phyloP scores from a whole-genome alignment of 2,888 invertebrate species.

The Harpalus rufipes region DNA sequence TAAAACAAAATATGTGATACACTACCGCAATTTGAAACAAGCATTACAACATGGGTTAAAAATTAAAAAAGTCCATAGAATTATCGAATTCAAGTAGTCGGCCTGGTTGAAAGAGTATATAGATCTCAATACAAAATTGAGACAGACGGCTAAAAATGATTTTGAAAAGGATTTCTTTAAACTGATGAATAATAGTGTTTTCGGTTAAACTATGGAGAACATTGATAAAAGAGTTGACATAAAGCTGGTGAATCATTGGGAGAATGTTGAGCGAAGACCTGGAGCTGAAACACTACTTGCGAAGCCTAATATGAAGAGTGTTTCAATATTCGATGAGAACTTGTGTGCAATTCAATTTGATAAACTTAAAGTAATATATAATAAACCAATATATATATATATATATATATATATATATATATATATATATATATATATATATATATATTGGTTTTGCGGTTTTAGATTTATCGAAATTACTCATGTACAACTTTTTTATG shows the following conservation, averaged over 20 bases:
- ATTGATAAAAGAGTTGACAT: conserved; percentile 70
- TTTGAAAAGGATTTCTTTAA: conserved; percentile 71
- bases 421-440: no score
- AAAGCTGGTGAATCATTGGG: conserved; percentile 33
- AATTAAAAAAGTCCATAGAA: conserved; percentile 72
- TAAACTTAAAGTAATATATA: conserved; percentile 30
- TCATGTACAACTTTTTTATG: conserved; percentile 16
- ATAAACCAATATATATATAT: no score
- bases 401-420: no score
- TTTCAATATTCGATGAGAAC: conserved; percentile 16
- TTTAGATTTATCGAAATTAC: conserved; percentile 15
- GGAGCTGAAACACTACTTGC: conserved; percentile 7
- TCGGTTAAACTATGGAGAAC: conserved; percentile 74
- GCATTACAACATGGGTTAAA: conserved; percentile 70
- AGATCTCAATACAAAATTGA: conserved; percentile 73
- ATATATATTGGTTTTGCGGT: conserved; percentile 14
- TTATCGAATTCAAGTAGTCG: conserved; percentile 74
- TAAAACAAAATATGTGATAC: conserved; percentile 71
- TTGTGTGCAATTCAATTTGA: conserved; percentile 1
- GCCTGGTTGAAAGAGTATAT: conserved; percentile 74
- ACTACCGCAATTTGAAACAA: conserved; percentile 71
- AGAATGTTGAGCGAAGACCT: neutral
- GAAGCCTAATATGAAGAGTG: conserved; percentile 1
- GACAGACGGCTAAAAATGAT: conserved; percentile 67
- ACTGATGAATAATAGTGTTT: conserved; percentile 73